Evolutionary conservation across 2,113 vertebrate species (phyloP), one percentile per base, ranked within the genome.

Genomic region (Acrocephalus kingi): DNA sequence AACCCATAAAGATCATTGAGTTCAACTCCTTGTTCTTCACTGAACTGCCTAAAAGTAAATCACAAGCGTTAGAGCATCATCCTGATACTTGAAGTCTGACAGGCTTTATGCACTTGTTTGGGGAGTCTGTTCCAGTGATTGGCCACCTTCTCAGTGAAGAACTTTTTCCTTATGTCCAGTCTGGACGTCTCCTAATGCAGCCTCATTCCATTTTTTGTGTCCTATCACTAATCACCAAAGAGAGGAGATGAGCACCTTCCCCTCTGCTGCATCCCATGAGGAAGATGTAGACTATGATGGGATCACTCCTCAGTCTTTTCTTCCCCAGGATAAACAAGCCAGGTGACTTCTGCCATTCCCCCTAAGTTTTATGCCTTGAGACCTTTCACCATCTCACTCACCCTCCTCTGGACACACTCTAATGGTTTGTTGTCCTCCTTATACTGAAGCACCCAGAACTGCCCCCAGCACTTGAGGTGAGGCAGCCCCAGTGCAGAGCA

Each of bases 401-500:
- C 11, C 6, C 7, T 49, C 13, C 10, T 64, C 63, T 66, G 23
- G 35, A 37, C 20, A 30, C 19, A 51, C 21, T 20, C 7, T 30
- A 15, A 14, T 13, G 19, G 3, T 76, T 18, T 45, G 3, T 28
- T 35, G 9, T n/a, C 23, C 25, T 81, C 33, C 11, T 62, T 52
- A 10, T 15, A 41, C 2, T 39, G 15, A 10, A 1, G 19, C 0
- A 1, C 3, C 5, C 28, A 41, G 8, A 73, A 1, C 39, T 37
- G 14, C 31, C 11, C 27, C 5, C 4, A 67, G 28, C 5, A 41
- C 48, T 45, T 0, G 1, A 15, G 39, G 16, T n/a, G 16, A 18
- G 45, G 9, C 14, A 0, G 0, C 15, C 15, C 8, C 58, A 87
- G 48, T 1, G 3, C 52, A 62, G 30, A 8, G 10, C 1, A 48